Percentiles rank a stretch among this genome's conserved stretches.
phyloP scores from a whole-genome alignment of 2,797 vertebrate species.

The Pangasius larnaudii region DNA sequence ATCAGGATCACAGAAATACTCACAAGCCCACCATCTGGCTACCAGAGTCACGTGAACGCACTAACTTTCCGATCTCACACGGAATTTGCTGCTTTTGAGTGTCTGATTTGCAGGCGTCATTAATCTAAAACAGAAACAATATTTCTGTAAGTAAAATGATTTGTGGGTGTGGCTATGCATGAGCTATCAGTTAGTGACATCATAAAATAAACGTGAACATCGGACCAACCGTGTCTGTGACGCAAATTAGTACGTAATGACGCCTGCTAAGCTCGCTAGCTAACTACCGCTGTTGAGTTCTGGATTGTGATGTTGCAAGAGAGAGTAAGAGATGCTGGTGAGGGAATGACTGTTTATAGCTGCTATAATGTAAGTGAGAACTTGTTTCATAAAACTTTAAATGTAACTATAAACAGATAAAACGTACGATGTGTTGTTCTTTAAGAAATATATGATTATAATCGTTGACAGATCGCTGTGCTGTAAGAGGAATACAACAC shows the following conservation, averaged over 20 bases:
- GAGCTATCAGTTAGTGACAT: not conserved
- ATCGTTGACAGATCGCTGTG: not conserved
- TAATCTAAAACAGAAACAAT: too few species aligned
- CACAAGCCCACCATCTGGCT: constrained; percentile 49
- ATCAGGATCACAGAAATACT: constrained; percentile 48
- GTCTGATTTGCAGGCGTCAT: not conserved
- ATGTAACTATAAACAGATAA: not conserved
- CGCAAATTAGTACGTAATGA: not conserved
- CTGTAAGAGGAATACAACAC: not conserved
- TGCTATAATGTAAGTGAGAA: not conserved
- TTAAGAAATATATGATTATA: not conserved
- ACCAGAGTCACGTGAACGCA: constrained; percentile 42
- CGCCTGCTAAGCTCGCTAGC: too few species aligned
- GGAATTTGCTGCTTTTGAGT: not conserved
- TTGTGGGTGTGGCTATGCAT: not conserved
- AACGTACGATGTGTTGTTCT: not conserved
- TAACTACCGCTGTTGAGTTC: not conserved
- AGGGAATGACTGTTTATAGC: not conserved
- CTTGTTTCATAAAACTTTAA: not conserved
- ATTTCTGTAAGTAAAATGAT: not conserved
- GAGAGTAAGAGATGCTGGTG: too few species aligned
- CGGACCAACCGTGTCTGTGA: not conserved
- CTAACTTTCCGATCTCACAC: constrained; percentile 12
- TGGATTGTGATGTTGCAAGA: not conserved
- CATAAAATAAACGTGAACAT: not conserved